phyloP scores from a whole-genome alignment of 2,797 vertebrate genomes.

The Rhynchotus rufescens region DNA sequence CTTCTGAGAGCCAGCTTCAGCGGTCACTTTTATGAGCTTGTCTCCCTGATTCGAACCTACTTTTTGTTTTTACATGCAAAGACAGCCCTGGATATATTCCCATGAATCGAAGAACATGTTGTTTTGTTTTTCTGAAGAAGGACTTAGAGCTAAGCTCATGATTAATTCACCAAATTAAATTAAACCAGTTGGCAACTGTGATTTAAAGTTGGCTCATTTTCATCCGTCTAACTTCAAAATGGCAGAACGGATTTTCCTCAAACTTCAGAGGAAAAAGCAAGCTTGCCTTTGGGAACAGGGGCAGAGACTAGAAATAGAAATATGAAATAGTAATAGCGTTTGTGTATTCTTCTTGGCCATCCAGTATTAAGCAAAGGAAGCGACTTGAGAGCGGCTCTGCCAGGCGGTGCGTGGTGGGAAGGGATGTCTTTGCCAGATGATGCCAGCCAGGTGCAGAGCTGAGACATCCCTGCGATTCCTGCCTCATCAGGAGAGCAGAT shows the following conservation, averaged over 20 bases:
- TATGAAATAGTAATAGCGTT: not conserved
- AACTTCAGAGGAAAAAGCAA: not conserved
- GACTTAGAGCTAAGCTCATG: constrained; percentile 58
- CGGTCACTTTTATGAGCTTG: not conserved
- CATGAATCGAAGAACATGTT: constrained; percentile 48
- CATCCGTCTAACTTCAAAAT: constrained; percentile 46
- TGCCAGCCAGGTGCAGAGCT: not conserved
- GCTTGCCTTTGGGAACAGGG: not conserved
- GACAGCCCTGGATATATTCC: constrained; percentile 43
- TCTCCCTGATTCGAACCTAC: constrained; percentile 33
- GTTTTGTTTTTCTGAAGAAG: constrained; percentile 14
- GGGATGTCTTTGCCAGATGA: not conserved
- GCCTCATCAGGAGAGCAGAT: not conserved
- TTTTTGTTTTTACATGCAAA: constrained; percentile 52
- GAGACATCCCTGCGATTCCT: not conserved
- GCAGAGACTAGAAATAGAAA: not conserved
- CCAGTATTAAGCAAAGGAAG: not conserved
- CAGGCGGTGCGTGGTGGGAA: not conserved
- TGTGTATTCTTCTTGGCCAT: not conserved
- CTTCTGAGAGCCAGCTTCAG: not conserved
- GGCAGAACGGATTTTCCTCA: constrained; percentile 49
- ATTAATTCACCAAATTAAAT: constrained; percentile 68
- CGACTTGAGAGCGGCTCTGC: not conserved
- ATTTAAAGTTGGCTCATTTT: constrained; percentile 59
- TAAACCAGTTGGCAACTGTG: constrained; percentile 51